Evolutionary conservation across 2,888 invertebrate species (phyloP).

Genomic region (Hydrotaea cyrtoneurina): DNA sequence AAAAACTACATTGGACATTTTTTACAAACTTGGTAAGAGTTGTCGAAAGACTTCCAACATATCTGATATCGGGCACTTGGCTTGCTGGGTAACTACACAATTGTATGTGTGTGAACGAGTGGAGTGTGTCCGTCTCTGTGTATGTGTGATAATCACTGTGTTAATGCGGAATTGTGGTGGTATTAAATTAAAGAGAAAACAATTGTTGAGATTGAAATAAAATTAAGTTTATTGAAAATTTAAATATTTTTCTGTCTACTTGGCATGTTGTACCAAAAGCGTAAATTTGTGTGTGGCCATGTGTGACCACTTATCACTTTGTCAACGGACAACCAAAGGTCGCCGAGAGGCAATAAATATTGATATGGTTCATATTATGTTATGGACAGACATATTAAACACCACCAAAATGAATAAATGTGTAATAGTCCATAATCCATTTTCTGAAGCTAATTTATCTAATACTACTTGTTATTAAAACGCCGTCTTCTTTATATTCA

Average conservation of each 20-base stretch:
- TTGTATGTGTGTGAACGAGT: not conserved
- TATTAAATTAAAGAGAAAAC: conserved; percentile 18
- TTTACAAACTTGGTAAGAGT: no score
- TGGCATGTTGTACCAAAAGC: not conserved
- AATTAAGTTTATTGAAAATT: conserved; percentile 23
- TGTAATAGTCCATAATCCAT: no score
- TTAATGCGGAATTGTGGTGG: conserved; percentile 14
- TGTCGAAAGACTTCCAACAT: no score
- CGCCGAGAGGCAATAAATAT: not conserved
- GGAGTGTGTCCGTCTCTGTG: not conserved
- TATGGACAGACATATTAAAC: no score
- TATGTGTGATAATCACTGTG: not conserved
- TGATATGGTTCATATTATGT: not conserved
- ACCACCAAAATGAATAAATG: no score
- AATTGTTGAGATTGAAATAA: conserved; percentile 30
- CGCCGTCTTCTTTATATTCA: no score
- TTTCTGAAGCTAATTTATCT: no score
- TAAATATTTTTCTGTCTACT: not conserved
- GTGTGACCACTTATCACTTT: not conserved
- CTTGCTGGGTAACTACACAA: no score
- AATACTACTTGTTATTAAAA: no score
- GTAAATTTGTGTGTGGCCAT: not conserved
- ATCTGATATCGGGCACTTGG: no score
- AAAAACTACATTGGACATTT: no score
- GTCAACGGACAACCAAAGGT: not conserved